Evolutionary conservation across 1,140 invertebrate species (phyloP).

Genomic region (Mylabris phalerata): DNA sequence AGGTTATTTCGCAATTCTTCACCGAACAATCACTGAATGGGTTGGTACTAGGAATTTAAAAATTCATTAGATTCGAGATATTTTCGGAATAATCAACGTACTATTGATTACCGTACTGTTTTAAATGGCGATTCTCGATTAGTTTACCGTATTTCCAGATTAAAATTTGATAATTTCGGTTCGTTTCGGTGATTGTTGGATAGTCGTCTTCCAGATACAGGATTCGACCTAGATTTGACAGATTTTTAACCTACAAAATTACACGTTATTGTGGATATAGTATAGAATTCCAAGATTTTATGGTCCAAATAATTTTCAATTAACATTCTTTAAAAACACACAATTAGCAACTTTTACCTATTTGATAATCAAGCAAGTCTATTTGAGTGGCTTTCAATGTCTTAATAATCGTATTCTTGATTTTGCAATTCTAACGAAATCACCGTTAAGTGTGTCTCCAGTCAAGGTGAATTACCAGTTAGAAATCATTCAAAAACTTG

Average conservation of each 20-base stretch:
- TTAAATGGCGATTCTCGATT: conserved; percentile 36
- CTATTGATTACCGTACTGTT: conserved; percentile 27
- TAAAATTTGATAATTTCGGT: conserved; percentile 35
- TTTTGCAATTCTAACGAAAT: too few species aligned
- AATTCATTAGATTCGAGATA: not conserved
- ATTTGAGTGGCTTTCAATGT: too few species aligned
- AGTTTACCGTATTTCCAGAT: conserved; percentile 40
- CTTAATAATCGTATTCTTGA: too few species aligned
- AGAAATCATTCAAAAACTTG: too few species aligned
- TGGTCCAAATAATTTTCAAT: too few species aligned
- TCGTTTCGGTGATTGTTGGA: conserved; percentile 15
- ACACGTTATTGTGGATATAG: not conserved
- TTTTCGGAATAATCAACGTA: not conserved
- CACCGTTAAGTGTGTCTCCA: too few species aligned
- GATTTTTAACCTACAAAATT: conserved; percentile 8
- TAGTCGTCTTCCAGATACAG: conserved; percentile 30
- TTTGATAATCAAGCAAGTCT: too few species aligned
- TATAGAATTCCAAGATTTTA: too few species aligned
- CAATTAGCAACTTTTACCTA: too few species aligned
- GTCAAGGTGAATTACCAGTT: too few species aligned
- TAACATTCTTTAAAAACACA: too few species aligned
- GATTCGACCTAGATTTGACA: conserved; percentile 36
- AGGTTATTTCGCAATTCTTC: conserved; percentile 48
- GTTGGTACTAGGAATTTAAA: conserved; percentile 34
- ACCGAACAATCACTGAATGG: conserved; percentile 53